Base-by-base conservation (phyloP, 2,113 vertebrate genomes). In the Mustela lutreola region DNA sequence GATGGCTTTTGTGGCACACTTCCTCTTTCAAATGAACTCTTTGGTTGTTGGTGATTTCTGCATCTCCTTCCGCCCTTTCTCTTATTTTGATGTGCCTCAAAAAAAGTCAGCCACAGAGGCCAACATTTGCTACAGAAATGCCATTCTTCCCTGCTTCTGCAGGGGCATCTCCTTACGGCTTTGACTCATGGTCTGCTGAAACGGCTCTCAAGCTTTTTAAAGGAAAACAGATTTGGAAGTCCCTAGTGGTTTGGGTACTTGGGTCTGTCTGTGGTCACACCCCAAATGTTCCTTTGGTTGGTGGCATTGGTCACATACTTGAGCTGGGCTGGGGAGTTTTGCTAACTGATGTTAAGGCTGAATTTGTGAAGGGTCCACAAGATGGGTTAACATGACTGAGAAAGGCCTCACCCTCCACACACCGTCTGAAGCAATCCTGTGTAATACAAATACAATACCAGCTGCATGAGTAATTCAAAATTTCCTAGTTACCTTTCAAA, bases 401-500 rank as follows among this genome's bases (percentile, higher is more conserved):
- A 75, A 50, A 87, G n/a, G 21, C 7, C 50, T 89, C 53, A 53
- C 2, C 1, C 63, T 87, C 67, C n/a, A 56, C 22, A 67, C 65
- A 71, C 56, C 24, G 24, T 50, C 45, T 79, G 62, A 63, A 75
- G 48, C n/a, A 86, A 58, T 11, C 8, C 45, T 53, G 4, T 63
- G 12, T 9, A 28, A 71, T 31, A 75, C 71, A 90, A 45, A 83
- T n/a, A 62, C 28, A 79, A 50, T 4, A 28, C 6, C 16, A 83
- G n/a, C 63, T 70, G 50, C 18, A 14, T 42, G 83, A 92, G 8
- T 31, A 76, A 84, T 76, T 92, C 87, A 15, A 70, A 63, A 88
- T 87, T 84, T 97, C 53, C 89, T 92, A 88, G 42, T 4, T 21
- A 75, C n/a, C 21, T 76, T 87, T 10, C 92, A 67, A 82, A 94